These are phyloP conservation scores for Chrysaora quinquecirrha DNA, from an alignment of 30 jellyfish, hydroid and myxozoan genomes.

Conservation along the genomic window DNA sequence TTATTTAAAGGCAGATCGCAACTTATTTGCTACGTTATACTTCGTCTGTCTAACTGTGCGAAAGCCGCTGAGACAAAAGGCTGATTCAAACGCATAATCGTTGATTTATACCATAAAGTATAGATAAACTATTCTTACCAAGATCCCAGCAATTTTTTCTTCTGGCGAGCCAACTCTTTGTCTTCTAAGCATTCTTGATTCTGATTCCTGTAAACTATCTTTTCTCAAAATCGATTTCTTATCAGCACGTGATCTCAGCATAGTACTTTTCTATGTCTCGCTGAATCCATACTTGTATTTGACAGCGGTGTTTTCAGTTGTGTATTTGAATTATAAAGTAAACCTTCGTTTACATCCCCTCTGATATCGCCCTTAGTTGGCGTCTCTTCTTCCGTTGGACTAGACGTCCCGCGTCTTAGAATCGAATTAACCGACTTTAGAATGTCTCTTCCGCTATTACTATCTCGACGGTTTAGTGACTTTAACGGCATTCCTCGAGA, in stretches of 20 bases:
- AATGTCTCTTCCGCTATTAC: conserved; percentile 19
- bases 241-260: conserved; percentile 29
- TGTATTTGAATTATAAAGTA: background rate
- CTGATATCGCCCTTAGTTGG: conserved; percentile 28
- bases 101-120: no score
- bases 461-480: conserved; percentile 29
- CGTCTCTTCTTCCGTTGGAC: conserved; percentile 47
- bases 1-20: no score
- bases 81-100: no score
- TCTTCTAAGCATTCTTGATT: conserved; percentile 21
- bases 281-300: conserved; percentile 40
- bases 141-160: conserved; percentile 46
- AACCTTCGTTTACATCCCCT: background rate
- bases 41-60: no score
- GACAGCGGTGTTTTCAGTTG: background rate
- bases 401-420: conserved; percentile 29
- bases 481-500: conserved; percentile 29
- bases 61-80: no score
- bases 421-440: background rate
- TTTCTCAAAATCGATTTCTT: conserved; percentile 34
- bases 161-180: conserved; percentile 43
- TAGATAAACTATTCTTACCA: no score
- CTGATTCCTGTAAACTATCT: conserved; percentile 48
- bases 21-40: no score
- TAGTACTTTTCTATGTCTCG: conserved; percentile 34